Base-by-base conservation (phyloP, 2,888 invertebrate genomes). In the Drosophila paranaensis region DNA sequence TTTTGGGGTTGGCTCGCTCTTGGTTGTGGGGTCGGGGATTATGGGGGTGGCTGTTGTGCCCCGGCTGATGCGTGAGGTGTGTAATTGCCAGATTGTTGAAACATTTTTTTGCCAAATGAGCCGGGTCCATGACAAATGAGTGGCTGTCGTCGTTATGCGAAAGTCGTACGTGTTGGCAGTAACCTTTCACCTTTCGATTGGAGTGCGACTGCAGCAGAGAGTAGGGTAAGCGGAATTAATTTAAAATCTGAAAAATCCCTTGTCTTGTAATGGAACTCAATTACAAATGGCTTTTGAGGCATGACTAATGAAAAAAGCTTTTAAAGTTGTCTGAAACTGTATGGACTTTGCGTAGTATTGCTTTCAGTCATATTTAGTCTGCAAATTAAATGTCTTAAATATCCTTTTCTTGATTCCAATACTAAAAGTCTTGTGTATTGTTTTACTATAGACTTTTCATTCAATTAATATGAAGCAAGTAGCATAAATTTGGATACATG, bases 41-140 rank as follows among this genome's bases (percentile, higher is more conserved):
- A 40, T 13, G 37, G 43, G 39, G 50, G 63, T 54, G 33, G 25
- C 6, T 13, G 40, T 11, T 25, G 27, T 8, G 30, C 14, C 51
- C 27, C 16, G 25, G 30, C 43, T 40, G 48, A 58, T 46, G 70
- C 60, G 79, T 70, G 74, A 81, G 84, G 79, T 87, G 82, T 77
- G 73, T 81, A 88, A 88, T 82, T 82, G 82, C 81, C 81, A 73
- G 83, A 83, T 83, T 82, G 81, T 69, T 81, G 63, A 67, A 79
- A 63, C 33, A 54, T 57, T 79, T 77, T 82, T 69, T 16, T 30
- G 30, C 50, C 43, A 53, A 81, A 67, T 73, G 73, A 69, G 74
- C 58, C 72, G 72, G 69, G 68, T 68, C 80, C 73, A 68, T 84
- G 86, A 84, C 88, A 85, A 88, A 84, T 88, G 85, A 68, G 64